Conservation (phyloP, 2,113 vertebrate genomes). For the Sander lucioperca region DNA sequence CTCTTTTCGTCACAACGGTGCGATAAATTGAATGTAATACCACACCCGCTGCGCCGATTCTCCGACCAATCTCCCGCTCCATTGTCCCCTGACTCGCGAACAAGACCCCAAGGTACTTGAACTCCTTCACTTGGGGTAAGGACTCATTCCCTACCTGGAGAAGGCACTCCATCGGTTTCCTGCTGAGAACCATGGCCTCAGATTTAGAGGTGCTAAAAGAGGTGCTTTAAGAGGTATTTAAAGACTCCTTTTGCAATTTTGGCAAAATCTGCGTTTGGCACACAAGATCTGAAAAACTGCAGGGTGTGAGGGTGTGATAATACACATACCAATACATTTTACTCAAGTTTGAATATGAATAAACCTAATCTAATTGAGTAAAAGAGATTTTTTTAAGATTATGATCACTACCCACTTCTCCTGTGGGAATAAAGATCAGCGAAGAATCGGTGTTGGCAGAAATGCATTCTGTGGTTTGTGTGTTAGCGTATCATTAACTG, state of each 20-base stretch:
- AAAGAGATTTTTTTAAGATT: constrained; percentile 15
- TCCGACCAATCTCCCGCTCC: no score
- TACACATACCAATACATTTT: neutral
- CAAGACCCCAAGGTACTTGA: no score
- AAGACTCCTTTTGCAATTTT: neutral
- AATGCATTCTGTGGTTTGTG: constrained; percentile 42
- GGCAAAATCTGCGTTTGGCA: neutral
- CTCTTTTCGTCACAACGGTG: no score
- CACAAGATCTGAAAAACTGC: neutral
- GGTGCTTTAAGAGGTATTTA: neutral
- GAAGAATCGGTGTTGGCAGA: constrained; percentile 20
- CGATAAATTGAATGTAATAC: no score
- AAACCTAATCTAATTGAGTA: neutral
- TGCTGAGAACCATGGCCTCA: no score
- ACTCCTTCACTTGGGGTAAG: no score
- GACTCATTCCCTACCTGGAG: no score
- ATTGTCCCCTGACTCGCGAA: no score
- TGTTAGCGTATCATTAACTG: constrained; percentile 55
- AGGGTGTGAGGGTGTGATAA: neutral
- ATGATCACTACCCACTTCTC: constrained; percentile 12
- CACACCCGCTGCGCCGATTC: no score
- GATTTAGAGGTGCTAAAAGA: no score
- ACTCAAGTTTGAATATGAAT: neutral
- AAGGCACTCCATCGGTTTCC: no score
- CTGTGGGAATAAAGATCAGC: constrained; percentile 28